Evolutionary conservation across 2,113 vertebrate genomes (phyloP).

Genomic region (Microcebus griseorufus): DNA sequence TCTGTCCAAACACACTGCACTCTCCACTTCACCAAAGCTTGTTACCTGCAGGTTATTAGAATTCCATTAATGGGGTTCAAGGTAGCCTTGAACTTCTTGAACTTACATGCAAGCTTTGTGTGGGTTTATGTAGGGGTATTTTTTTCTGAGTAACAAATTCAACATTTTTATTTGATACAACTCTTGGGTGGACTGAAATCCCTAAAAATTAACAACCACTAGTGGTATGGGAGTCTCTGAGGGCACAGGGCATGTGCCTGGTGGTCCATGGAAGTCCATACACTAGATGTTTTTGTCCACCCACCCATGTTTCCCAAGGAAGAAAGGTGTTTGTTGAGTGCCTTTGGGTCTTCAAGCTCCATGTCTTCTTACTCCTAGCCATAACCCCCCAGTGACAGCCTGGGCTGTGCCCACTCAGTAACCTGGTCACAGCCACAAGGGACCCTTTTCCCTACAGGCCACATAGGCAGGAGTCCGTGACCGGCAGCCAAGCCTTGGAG

Average conservation of each 20-base stretch:
- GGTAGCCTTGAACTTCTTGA: background rate
- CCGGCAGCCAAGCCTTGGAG: background rate
- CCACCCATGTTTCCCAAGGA: background rate
- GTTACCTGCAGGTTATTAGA: background rate
- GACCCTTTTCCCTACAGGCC: fast-evolving
- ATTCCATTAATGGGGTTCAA: background rate
- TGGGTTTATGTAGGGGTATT: background rate
- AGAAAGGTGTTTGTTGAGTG: background rate
- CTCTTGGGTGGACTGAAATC: background rate
- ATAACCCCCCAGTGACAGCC: background rate
- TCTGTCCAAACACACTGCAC: background rate
- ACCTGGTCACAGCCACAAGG: background rate
- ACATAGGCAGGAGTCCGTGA: fast-evolving
- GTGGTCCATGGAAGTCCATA: background rate
- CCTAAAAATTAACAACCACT: background rate
- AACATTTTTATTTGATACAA: background rate
- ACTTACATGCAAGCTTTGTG: background rate
- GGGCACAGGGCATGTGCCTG: background rate
- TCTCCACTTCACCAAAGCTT: background rate
- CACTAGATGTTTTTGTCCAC: background rate
- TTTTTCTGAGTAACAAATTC: background rate
- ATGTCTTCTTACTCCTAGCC: background rate
- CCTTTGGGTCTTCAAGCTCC: background rate
- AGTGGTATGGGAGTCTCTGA: background rate
- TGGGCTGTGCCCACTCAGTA: fast-evolving